Conservation (phyloP, 2,888 invertebrate genomes). For the Morinoia aosen region DNA sequence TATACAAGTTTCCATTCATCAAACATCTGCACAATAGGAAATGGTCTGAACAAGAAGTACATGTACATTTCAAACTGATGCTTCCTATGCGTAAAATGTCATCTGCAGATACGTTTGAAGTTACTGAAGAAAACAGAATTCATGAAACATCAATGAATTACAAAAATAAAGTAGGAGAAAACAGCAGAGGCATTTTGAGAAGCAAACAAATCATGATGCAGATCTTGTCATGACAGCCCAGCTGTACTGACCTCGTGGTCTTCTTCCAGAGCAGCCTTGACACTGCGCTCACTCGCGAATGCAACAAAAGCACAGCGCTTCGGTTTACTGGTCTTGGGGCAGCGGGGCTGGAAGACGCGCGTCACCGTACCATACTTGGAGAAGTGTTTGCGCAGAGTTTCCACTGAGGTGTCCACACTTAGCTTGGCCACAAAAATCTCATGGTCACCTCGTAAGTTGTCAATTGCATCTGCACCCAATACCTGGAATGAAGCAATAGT, state of each 20-base stretch:
- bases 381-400: background rate
- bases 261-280: slow-evolving; percentile 1
- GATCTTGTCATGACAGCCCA: background rate
- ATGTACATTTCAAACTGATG: too few species aligned
- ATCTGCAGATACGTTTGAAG: too few species aligned
- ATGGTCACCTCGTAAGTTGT: slow-evolving; percentile 7
- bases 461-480: background rate
- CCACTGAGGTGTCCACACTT: background rate
- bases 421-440: background rate
- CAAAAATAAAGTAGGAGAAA: too few species aligned
- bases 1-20: too few species aligned
- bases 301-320: slow-evolving; percentile 23
- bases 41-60: too few species aligned
- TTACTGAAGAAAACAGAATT: too few species aligned
- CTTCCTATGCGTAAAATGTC: too few species aligned
- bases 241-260: slow-evolving; percentile 11
- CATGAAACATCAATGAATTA: too few species aligned
- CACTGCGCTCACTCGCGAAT: background rate
- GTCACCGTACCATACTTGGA: slow-evolving; percentile 33
- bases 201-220: background rate
- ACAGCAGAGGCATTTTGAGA: too few species aligned
- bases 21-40: too few species aligned
- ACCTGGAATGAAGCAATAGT: background rate
- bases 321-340: slow-evolving; percentile 8
- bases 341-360: slow-evolving; percentile 28